phyloP scores from a whole-genome alignment of 1,140 invertebrate genomes.

The Coelopa frigida region DNA sequence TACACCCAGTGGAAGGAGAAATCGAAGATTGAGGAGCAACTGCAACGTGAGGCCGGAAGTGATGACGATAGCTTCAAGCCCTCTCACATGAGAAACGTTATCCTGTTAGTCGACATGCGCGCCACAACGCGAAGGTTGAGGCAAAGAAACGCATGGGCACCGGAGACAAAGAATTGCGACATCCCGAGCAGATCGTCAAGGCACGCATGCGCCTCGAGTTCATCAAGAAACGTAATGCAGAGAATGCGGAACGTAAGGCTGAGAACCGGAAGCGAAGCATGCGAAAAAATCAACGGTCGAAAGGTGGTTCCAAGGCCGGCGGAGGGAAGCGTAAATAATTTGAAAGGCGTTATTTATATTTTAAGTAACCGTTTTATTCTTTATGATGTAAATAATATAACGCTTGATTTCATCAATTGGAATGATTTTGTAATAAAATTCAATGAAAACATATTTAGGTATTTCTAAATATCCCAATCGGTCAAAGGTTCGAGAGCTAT shows the following conservation, averaged over 20 bases:
- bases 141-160: slow-evolving; percentile 41
- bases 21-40: slow-evolving; percentile 59
- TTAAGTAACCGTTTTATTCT: too few relatives aligned
- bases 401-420: too few relatives aligned
- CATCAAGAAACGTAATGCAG: slow-evolving; percentile 32
- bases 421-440: too few relatives aligned
- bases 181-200: slow-evolving; percentile 64
- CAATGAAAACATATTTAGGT: too few relatives aligned
- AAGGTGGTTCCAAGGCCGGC: slow-evolving; percentile 4
- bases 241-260: slow-evolving; percentile 25
- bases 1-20: slow-evolving; percentile 85
- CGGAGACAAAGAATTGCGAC: slow-evolving; percentile 52
- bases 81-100: slow-evolving; percentile 41
- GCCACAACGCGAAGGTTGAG: slow-evolving; percentile 55
- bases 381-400: too few relatives aligned
- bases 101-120: slow-evolving; percentile 52
- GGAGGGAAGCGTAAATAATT: slow-evolving; percentile 16
- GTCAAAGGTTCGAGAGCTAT: too few relatives aligned
- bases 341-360: too few relatives aligned
- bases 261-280: slow-evolving; percentile 40
- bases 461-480: too few relatives aligned
- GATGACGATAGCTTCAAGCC: slow-evolving; percentile 46
- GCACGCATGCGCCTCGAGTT: slow-evolving; percentile 46
- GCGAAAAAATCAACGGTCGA: slow-evolving; percentile 31
- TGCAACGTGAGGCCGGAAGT: slow-evolving; percentile 54